These are phyloP conservation scores for Eledona agricola DNA, from an alignment of 2,888 invertebrate genomes.

Conservation along the genomic window DNA sequence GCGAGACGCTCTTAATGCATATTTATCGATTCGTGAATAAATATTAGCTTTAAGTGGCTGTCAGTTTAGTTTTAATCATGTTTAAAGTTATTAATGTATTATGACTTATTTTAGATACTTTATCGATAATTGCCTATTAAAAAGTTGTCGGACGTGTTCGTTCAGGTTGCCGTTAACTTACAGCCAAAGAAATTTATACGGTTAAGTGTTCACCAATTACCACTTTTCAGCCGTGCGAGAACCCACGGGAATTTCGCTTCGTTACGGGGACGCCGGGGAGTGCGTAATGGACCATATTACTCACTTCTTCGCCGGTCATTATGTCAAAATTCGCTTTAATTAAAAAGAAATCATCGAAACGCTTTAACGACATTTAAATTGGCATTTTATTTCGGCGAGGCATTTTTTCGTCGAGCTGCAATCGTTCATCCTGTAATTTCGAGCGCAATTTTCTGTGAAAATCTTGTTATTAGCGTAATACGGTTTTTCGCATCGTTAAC, in stretches of 20 bases:
- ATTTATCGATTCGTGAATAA: conserved; percentile 47
- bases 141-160: conserved; percentile 40
- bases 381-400: conserved; percentile 44
- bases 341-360: conserved; percentile 15
- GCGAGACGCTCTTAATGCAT: conserved; percentile 41
- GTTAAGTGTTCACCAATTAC: conserved; percentile 21
- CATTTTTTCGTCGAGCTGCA: conserved; percentile 42
- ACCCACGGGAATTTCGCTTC: conserved; percentile 6
- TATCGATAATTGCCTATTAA: conserved; percentile 49
- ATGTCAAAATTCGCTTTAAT: conserved; percentile 11
- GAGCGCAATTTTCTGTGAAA: conserved; percentile 48
- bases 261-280: conserved; percentile 4
- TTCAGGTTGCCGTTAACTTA: conserved; percentile 29
- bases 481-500: conserved; percentile 52
- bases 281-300: background rate
- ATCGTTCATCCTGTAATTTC: conserved; percentile 49
- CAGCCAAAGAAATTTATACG: conserved; percentile 19
- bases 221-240: conserved; percentile 10
- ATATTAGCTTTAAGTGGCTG: conserved; percentile 48
- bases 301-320: background rate
- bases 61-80: conserved; percentile 48
- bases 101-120: conserved; percentile 49
- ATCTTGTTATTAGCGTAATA: conserved; percentile 49
- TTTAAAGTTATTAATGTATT: conserved; percentile 48
- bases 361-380: conserved; percentile 46